Evolutionary conservation across 2,888 invertebrate genomes (phyloP).

Genomic region (Amphipoea oculea): DNA sequence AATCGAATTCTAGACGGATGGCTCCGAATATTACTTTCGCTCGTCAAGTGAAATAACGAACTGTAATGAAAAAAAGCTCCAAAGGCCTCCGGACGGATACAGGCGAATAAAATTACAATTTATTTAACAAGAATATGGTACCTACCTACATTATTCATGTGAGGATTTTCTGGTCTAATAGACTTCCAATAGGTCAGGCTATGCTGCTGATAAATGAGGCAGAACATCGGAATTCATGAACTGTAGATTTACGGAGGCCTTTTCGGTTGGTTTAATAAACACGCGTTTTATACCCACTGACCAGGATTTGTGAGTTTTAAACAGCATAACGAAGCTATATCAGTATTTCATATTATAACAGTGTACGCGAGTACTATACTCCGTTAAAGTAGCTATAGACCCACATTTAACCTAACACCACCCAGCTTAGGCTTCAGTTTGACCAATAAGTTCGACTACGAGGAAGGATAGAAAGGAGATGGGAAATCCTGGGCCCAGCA

Average conservation of each 20-base stretch:
- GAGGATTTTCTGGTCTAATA: conserved; percentile 36
- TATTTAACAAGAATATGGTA: conserved; percentile 45
- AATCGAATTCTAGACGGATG: conserved; percentile 45
- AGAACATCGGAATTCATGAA: conserved; percentile 33
- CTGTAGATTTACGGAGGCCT: conserved; percentile 21
- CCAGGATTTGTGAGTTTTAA: background rate
- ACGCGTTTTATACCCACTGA: background rate
- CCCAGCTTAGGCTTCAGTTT: background rate
- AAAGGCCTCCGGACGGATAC: conserved; percentile 33
- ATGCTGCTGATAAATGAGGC: conserved; percentile 44
- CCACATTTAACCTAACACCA: background rate
- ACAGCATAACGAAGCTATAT: background rate
- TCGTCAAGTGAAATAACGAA: conserved; percentile 58
- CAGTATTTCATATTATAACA: too few relatives aligned
- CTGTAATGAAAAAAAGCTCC: conserved; percentile 43
- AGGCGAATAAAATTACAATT: conserved; percentile 51
- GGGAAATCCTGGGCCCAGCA: too few relatives aligned
- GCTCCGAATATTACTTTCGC: conserved; percentile 46
- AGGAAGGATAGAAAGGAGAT: too few relatives aligned
- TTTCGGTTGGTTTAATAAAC: conserved; percentile 12
- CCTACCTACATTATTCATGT: conserved; percentile 48
- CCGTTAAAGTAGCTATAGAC: background rate
- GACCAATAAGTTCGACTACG: too few relatives aligned
- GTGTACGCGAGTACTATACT: background rate
- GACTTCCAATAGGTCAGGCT: conserved; percentile 32